These are phyloP conservation scores for Alectoris magna DNA, from an alignment of 2,797 vertebrate genomes.

Conservation along the genomic window DNA sequence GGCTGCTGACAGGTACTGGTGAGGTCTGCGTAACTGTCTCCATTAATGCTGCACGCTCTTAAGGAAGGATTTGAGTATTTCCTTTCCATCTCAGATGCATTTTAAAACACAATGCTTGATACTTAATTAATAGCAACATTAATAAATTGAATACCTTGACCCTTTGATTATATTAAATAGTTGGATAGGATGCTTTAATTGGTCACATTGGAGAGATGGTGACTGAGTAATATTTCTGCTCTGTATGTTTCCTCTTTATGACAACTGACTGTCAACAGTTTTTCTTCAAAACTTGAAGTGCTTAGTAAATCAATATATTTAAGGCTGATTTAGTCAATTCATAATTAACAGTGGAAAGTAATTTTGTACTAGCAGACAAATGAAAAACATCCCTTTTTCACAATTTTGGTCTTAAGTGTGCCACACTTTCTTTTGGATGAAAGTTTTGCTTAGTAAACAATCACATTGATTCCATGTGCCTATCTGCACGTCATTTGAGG, in stretches of 20 bases:
- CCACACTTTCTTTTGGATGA: not conserved
- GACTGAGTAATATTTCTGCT: fast-evolving
- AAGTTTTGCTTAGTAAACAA: not conserved
- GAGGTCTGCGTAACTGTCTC: not conserved
- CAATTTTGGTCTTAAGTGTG: not conserved
- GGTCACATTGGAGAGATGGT: fast-evolving
- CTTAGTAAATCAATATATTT: not conserved
- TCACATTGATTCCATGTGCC: not conserved
- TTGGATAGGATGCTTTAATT: not conserved
- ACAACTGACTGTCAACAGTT: not conserved
- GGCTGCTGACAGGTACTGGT: not conserved
- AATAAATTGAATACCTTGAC: not conserved
- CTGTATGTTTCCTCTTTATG: not conserved
- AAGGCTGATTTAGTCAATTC: not conserved
- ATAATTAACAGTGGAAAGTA: not conserved
- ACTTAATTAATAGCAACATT: not conserved
- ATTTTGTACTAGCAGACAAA: not conserved
- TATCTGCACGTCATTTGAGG: not conserved
- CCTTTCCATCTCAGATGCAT: not conserved
- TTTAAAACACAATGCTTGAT: not conserved
- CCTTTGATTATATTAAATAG: not conserved
- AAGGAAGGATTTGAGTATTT: not conserved
- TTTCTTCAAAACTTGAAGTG: not conserved
- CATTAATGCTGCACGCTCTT: not conserved
- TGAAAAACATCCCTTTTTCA: not conserved